phyloP scores from a whole-genome alignment of 2,113 vertebrate species.

The Loxodonta africana region DNA sequence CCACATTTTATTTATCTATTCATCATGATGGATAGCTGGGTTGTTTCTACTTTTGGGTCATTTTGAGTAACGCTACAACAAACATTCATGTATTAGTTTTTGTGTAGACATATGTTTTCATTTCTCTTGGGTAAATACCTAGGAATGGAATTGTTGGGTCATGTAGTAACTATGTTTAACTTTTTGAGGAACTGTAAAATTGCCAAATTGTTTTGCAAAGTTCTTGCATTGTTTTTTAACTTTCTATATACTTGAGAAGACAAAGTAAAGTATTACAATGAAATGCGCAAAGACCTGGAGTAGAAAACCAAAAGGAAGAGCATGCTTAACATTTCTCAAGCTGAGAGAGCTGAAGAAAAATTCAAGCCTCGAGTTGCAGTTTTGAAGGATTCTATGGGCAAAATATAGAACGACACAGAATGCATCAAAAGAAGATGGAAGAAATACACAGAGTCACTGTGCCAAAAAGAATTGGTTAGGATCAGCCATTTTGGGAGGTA shows the following conservation, averaged over 20 bases:
- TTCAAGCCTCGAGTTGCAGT: too few species aligned
- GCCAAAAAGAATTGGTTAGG: too few species aligned
- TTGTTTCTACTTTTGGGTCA: background rate
- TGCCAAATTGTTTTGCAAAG: background rate
- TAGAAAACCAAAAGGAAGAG: too few species aligned
- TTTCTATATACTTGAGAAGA: background rate
- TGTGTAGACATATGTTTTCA: background rate
- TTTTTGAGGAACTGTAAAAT: constrained; percentile 30
- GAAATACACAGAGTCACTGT: too few species aligned
- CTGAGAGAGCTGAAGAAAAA: too few species aligned
- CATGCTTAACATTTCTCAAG: too few species aligned
- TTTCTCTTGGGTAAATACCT: constrained; percentile 37
- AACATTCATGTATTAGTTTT: background rate
- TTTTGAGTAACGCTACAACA: background rate
- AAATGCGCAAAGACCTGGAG: too few species aligned
- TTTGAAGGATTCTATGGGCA: too few species aligned
- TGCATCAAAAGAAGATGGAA: too few species aligned
- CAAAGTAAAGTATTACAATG: too few species aligned
- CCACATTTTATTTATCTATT: background rate
- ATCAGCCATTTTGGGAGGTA: too few species aligned
- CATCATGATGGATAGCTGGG: background rate
- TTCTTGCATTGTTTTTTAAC: background rate
- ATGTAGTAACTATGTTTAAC: constrained; percentile 28
- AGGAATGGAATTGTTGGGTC: background rate
- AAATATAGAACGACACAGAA: too few species aligned